Evolutionary conservation across 2,888 invertebrate genomes (phyloP).

Genomic region (Cheilosia pagana): DNA sequence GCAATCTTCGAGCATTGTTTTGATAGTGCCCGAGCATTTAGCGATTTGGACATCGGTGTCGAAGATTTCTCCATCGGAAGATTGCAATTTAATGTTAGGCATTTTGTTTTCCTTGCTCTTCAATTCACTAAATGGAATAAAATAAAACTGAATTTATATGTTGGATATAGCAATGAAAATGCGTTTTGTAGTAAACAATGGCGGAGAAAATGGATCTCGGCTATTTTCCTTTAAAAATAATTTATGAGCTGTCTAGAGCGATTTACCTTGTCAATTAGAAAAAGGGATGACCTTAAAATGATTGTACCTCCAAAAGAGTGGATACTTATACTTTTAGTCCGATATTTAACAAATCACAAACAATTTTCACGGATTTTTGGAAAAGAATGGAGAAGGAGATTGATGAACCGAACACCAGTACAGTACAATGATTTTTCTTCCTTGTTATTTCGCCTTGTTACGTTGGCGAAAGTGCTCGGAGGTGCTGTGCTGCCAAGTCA

Average conservation of each 20-base stretch:
- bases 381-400: slow-evolving; percentile 18
- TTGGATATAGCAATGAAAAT: not conserved
- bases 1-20: slow-evolving; percentile 98
- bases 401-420: slow-evolving; percentile 4
- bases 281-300: not conserved
- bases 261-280: slow-evolving; percentile 32
- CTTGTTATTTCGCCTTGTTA: slow-evolving; percentile 16
- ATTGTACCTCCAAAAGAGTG: not conserved
- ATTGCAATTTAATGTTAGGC: slow-evolving; percentile 97
- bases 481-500: slow-evolving; percentile 12
- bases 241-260: not conserved
- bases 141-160: not conserved
- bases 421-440: slow-evolving; percentile 5
- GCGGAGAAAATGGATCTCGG: slow-evolving; percentile 21
- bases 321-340: slow-evolving; percentile 2
- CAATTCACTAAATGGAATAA: slow-evolving; percentile 18
- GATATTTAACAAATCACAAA: slow-evolving; percentile 19
- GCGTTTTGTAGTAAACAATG: slow-evolving; percentile 54
- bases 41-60: slow-evolving; percentile 98
- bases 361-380: slow-evolving; percentile 41
- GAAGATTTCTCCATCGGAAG: slow-evolving; percentile 97
- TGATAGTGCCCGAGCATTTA: slow-evolving; percentile 98
- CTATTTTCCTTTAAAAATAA: not conserved
- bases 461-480: slow-evolving; percentile 15
- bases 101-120: slow-evolving; percentile 84